phyloP scores from a whole-genome alignment of 2,888 invertebrate genomes.

The Neoscelio sp. region DNA sequence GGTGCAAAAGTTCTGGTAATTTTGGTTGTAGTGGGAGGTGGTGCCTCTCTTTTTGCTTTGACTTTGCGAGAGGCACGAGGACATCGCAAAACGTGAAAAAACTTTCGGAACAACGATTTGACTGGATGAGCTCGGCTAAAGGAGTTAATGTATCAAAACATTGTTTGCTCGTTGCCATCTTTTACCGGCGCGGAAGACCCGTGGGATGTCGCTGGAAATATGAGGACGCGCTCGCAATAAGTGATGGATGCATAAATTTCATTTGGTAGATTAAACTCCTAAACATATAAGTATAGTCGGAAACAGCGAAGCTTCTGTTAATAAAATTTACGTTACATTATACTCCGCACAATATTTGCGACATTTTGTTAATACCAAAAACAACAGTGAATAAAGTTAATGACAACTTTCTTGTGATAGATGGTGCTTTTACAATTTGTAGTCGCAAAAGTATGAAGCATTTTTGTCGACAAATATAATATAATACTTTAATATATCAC shows the following conservation, averaged over 20 bases:
- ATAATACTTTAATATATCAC: too few relatives aligned
- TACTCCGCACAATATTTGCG: too few relatives aligned
- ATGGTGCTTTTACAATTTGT: too few relatives aligned
- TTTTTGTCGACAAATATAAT: too few relatives aligned
- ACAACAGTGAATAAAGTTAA: too few relatives aligned
- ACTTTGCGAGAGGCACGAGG: too few relatives aligned
- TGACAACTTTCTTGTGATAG: too few relatives aligned
- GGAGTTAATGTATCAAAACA: conserved; percentile 32
- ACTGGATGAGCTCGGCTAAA: conserved; percentile 71
- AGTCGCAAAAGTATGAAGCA: too few relatives aligned
- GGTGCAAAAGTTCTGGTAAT: too few relatives aligned
- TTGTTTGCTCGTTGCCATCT: conserved; percentile 68
- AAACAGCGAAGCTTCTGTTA: conserved; percentile 66
- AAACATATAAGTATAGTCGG: conserved; percentile 67
- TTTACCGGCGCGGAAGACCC: conserved; percentile 60
- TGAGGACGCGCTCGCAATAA: conserved; percentile 71
- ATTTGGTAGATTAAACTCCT: conserved; percentile 80
- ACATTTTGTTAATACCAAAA: too few relatives aligned
- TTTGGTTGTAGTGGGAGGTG: too few relatives aligned
- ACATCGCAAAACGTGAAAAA: conserved; percentile 73
- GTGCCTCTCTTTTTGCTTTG: too few relatives aligned
- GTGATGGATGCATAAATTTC: conserved; percentile 80
- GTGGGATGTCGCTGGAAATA: conserved; percentile 74
- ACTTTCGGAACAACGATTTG: conserved; percentile 77
- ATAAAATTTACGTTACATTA: conserved; percentile 8